phyloP scores from a whole-genome alignment of 35 echinoderm and acorn worm genomes.

The Ophioderma brevispina region DNA sequence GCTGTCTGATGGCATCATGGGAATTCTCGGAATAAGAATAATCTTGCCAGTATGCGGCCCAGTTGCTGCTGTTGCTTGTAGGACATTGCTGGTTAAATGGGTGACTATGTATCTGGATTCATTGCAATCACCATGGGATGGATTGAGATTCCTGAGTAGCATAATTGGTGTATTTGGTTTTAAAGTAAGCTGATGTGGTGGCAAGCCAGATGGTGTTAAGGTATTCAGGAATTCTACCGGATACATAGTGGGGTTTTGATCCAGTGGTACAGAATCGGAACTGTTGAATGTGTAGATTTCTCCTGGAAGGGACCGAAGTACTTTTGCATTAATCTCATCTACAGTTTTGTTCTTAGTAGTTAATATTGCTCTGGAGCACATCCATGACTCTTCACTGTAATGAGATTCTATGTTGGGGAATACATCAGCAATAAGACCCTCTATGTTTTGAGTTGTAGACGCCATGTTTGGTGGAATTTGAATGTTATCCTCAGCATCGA shows the following conservation, averaged over 20 bases:
- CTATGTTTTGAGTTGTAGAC: background rate
- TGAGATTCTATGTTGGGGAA: background rate
- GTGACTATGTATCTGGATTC: slow-evolving; percentile 1
- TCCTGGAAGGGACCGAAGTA: background rate
- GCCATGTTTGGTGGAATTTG: background rate
- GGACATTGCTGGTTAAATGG: background rate
- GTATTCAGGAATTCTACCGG: slow-evolving; percentile 51
- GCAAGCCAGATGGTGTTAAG: slow-evolving; percentile 35
- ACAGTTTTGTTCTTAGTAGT: slow-evolving; percentile 25
- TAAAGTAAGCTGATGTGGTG: slow-evolving; percentile 28
- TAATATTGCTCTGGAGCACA: slow-evolving; percentile 27
- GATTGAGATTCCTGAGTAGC: slow-evolving; percentile 49
- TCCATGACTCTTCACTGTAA: background rate
- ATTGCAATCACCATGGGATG: slow-evolving; percentile 23
- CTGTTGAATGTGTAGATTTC: slow-evolving; percentile 18
- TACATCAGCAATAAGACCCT: background rate
- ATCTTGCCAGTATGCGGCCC: background rate
- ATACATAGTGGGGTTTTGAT: background rate
- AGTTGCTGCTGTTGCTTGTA: background rate
- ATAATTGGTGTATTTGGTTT: slow-evolving; percentile 20
- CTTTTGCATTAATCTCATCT: slow-evolving; percentile 5
- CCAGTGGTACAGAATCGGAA: slow-evolving; percentile 18
- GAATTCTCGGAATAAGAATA: slow-evolving; percentile 32
- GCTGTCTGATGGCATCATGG: slow-evolving; percentile 33
- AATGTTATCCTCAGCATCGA: background rate